A percentile compares a stretch with the other conserved stretches of the same genome.
Evolutionary conservation across 2,888 invertebrate species (phyloP).

Genomic region (Metallyticus violacea): DNA sequence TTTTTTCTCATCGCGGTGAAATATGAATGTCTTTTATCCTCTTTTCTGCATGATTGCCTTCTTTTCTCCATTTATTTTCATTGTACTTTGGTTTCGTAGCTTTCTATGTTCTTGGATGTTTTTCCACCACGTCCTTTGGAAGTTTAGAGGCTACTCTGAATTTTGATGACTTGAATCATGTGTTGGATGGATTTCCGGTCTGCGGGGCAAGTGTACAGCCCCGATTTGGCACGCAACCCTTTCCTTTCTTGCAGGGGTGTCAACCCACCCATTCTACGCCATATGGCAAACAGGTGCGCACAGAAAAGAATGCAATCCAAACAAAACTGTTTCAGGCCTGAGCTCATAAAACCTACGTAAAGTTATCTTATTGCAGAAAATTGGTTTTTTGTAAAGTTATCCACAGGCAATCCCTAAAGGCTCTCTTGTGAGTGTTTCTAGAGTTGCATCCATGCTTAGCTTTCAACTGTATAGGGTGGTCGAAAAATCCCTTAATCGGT

Average conservation of each 20-base stretch:
- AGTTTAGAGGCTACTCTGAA: neutral
- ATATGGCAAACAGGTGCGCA: neutral
- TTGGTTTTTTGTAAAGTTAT: neutral
- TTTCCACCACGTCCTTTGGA: too few species aligned
- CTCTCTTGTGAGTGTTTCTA: too few species aligned
- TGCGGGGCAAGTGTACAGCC: neutral
- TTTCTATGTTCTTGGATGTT: neutral
- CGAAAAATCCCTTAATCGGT: too few species aligned
- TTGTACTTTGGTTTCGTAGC: neutral
- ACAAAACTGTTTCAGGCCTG: too few species aligned
- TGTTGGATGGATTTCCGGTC: constrained; percentile 7
- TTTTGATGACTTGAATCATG: neutral
- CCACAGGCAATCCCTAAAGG: neutral
- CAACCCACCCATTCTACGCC: neutral
- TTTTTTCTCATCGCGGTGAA: neutral
- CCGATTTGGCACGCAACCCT: neutral
- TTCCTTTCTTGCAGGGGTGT: neutral
- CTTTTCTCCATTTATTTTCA: neutral
- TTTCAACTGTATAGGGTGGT: neutral
- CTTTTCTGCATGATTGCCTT: neutral
- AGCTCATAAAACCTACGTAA: neutral
- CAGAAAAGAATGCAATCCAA: neutral
- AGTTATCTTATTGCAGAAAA: neutral
- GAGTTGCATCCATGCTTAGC: neutral
- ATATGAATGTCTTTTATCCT: neutral